Base-by-base conservation (phyloP, 2,797 vertebrate genomes). In the Lophius americanus region DNA sequence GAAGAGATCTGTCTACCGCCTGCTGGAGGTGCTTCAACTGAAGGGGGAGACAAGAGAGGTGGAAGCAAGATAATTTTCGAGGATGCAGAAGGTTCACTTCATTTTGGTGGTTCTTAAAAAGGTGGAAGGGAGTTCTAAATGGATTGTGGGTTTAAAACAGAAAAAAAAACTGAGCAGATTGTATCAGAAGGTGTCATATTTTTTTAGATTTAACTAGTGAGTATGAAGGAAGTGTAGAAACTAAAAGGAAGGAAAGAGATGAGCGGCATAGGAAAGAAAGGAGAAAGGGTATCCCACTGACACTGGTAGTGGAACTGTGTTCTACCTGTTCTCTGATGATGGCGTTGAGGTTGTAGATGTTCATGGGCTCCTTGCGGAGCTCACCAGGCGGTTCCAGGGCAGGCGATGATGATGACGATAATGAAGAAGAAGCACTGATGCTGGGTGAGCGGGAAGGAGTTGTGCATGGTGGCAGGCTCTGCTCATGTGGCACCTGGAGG, bases 331-430 rank as follows among this genome's bases (percentile, higher is more conserved):
- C 98, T 87, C 95, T 94, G 90, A 99, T 95, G 74, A 99, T 97
- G 87, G 96, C 95, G 13, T 96, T 97, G 74, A 99, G 96, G 92
- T 98, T 98, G 90, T 98, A 95, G 91, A 99, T 96, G 85, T 97
- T 99, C 94, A 96, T 95, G 13, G 96, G 97, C 86, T 99, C 98
- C 75, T 93, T 95, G 53, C 97, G 96, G 78, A 96, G 94, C 80
- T 99, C 97, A 53, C 89, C 93, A 42, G 84, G 91, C 33, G 93
- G 95, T 58, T 96, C 96, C 0, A 95, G 91, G 53, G 95, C 95
- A 76, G 91, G 95, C 59, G 85, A 96, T 76, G 91, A 96, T 73
- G 90, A 98, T 57, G 90, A 97, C 60, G 91, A 97, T 4, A 44
- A 95, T 76, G 93, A 93, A 1, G 92, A 93, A 60, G 93, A 94